phyloP scores from a whole-genome alignment of 2,797 vertebrate genomes.

The Anguilla pacifica region DNA sequence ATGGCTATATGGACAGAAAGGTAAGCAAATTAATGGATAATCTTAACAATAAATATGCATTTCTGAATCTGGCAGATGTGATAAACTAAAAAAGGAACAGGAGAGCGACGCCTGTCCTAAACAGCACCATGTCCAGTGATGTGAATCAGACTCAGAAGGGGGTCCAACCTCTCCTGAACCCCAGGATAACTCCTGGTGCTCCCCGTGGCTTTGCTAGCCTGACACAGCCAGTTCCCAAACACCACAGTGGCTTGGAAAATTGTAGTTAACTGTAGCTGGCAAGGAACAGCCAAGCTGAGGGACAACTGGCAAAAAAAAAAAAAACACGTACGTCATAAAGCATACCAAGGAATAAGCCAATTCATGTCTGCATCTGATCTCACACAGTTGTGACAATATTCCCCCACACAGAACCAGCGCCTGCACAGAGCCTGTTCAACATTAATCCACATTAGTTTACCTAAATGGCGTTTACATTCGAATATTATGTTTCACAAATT shows the following conservation, averaged over 20 bases:
- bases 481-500: not conserved
- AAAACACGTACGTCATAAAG: not conserved
- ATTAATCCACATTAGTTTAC: not conserved
- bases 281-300: not conserved
- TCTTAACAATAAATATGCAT: not conserved
- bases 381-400: not conserved
- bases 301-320: not conserved
- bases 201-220: not conserved
- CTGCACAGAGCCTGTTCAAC: not conserved
- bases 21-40: not conserved
- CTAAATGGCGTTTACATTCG: not conserved
- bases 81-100: not conserved
- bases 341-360: not conserved
- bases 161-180: conserved; percentile 34
- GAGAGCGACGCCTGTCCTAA: not conserved
- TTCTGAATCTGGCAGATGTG: not conserved
- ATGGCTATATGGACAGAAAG: not conserved
- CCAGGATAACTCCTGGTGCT: conserved; percentile 32
- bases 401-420: not conserved
- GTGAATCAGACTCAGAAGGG: not conserved
- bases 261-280: not conserved
- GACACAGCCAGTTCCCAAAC: not conserved
- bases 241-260: not conserved
- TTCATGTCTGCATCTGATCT: not conserved
- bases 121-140: not conserved